A percentile compares a stretch with the other conserved stretches of the same genome.
These are phyloP conservation scores for Iselma pallidipennis DNA, from an alignment of 2,888 invertebrate genomes.

Conservation along the genomic window DNA sequence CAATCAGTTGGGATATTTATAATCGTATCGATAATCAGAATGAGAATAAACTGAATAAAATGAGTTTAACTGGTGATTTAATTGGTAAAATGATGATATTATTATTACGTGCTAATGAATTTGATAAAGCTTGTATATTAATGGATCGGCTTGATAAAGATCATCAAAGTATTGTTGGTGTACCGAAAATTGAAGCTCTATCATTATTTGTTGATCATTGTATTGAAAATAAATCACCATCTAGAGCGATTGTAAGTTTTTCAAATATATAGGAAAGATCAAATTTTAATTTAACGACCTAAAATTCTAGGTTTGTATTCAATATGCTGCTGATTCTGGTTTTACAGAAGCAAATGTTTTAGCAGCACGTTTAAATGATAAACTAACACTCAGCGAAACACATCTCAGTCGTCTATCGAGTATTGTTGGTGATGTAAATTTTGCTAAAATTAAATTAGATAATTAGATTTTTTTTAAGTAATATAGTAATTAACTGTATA, in stretches of 20 bases:
- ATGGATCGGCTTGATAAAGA: constrained; percentile 60
- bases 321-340: constrained; percentile 63
- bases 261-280: not conserved
- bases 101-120: constrained; percentile 55
- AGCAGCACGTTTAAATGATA: constrained; percentile 51
- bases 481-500: not conserved
- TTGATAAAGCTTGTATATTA: constrained; percentile 60
- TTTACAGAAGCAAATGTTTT: constrained; percentile 57
- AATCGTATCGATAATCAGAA: constrained; percentile 57
- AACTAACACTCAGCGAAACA: constrained; percentile 56
- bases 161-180: constrained; percentile 61
- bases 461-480: constrained; percentile 5
- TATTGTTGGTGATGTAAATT: constrained; percentile 56
- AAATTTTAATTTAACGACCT: constrained; percentile 5
- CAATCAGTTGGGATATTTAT: constrained; percentile 64
- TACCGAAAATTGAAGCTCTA: constrained; percentile 58
- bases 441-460: constrained; percentile 9
- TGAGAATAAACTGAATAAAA: constrained; percentile 44
- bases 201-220: constrained; percentile 61
- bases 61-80: constrained; percentile 64
- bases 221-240: constrained; percentile 58
- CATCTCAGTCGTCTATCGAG: constrained; percentile 58
- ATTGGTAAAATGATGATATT: constrained; percentile 64
- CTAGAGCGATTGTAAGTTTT: constrained; percentile 60
- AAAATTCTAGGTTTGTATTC: constrained; percentile 58